These are phyloP conservation scores for Terrapene triunguis DNA, from an alignment of 2,113 vertebrate species.

Conservation along the genomic window DNA sequence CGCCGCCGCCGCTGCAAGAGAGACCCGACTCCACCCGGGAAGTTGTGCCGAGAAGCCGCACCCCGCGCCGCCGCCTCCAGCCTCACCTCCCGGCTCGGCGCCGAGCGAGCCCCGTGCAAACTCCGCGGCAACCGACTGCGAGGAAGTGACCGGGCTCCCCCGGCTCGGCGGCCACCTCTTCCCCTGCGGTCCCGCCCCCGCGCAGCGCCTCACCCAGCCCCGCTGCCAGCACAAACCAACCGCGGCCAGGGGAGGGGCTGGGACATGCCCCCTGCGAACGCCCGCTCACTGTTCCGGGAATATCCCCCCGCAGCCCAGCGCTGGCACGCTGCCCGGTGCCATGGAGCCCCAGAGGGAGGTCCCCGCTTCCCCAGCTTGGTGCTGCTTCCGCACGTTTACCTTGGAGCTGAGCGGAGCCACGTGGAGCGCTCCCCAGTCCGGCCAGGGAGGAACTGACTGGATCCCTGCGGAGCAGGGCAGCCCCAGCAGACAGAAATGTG, in stretches of 20 bases:
- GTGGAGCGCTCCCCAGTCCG: neutral
- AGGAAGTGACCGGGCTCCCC: neutral
- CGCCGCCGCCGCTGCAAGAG: neutral
- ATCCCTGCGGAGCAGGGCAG: neutral
- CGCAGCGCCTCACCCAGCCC: neutral
- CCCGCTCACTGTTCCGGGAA: neutral
- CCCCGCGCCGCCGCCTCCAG: neutral
- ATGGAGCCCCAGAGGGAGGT: neutral
- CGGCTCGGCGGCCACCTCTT: neutral
- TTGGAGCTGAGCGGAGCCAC: neutral
- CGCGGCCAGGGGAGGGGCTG: neutral
- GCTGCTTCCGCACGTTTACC: neutral
- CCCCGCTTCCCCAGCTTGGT: neutral
- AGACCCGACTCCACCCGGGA: neutral
- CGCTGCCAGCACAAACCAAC: neutral
- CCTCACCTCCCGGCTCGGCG: neutral
- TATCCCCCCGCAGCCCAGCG: neutral
- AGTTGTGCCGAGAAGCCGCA: neutral
- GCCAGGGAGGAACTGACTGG: neutral
- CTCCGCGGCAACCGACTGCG: constrained; percentile 52
- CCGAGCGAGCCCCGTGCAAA: neutral
- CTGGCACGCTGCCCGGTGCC: neutral
- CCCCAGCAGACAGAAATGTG: neutral
- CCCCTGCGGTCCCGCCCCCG: neutral
- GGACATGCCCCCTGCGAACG: neutral